phyloP scores from a whole-genome alignment of 2,888 invertebrate species.

The Eupithecia abbreviata region DNA sequence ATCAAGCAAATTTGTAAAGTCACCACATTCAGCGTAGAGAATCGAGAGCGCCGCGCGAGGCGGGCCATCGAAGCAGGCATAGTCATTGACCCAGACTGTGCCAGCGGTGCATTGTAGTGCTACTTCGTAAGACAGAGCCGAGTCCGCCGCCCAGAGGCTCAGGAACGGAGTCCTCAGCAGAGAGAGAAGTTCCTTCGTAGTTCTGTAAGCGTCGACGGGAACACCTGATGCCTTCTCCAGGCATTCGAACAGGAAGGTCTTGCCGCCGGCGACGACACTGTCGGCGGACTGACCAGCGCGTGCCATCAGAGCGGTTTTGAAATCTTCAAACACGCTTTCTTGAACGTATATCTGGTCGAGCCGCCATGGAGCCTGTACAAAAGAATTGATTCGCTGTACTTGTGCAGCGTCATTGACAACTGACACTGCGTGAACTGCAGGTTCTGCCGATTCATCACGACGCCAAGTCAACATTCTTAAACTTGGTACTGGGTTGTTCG shows the following conservation, averaged over 20 bases:
- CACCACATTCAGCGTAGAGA: neutral
- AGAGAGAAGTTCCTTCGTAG: conserved; percentile 6
- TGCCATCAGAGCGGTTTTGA: conserved; percentile 15
- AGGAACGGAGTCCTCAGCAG: conserved; percentile 4
- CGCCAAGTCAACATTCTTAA: too few species aligned
- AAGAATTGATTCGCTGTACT: neutral
- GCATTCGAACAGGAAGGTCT: neutral
- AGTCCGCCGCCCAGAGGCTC: conserved; percentile 1
- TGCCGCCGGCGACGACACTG: neutral
- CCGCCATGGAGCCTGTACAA: conserved; percentile 21
- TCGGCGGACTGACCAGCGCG: neutral
- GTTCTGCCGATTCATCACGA: too few species aligned
- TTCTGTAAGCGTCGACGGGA: conserved; percentile 2
- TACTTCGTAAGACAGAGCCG: neutral
- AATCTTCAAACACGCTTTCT: conserved; percentile 21
- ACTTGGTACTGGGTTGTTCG: too few species aligned
- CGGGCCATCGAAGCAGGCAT: conserved; percentile 3
- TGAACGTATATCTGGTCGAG: conserved; percentile 19
- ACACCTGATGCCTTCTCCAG: neutral
- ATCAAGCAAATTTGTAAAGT: neutral
- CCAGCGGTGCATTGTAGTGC: neutral
- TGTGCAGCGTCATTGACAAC: too few species aligned
- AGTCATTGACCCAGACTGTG: conserved; percentile 10
- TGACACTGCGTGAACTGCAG: too few species aligned
- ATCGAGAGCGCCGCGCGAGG: neutral